Evolutionary conservation across 2,888 invertebrate genomes (phyloP), one percentile per base, ranked within the genome.

Genomic region (Petrophora chlorosata): DNA sequence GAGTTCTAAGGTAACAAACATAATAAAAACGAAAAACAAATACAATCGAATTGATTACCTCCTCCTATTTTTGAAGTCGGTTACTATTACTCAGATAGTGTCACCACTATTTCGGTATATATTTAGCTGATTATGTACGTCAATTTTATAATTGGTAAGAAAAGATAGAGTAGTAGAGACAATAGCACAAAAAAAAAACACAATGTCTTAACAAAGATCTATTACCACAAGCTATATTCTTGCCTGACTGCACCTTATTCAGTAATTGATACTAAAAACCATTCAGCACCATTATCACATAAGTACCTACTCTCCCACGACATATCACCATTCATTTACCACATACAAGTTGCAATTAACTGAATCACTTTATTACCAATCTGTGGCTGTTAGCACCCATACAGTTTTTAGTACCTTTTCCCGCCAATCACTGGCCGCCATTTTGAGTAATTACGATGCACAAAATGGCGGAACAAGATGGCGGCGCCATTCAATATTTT

Each of bases 311-410:
- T 22, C 30, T 56, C 50, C 33, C 52, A 59, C 53, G 47, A 32
- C 36, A 29, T 44, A 49, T 47, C 48, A 30, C 49, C 30, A 35
- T 34, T 50, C 38, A 51, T 53, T 55, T 46, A 63, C 67, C 56
- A 51, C 56, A 52, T 48, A 47, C 4, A 4, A 46, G 19, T n/a
- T 15, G 53, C 65, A 80, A 87, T 88, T 85, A 85, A 71, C 66
- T 70, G 79, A 79, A 82, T 82, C 79, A 76, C 80, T 79, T 80
- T 73, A 78, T 80, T 83, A 85, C 69, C 76, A 84, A 85, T 85
- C 85, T 84, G 79, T 23, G 69, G 74, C 76, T 79, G 80, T 85
- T 84, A 85, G 74, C 79, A 80, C 83, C 75, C 67, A 73, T 63
- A 56, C 58, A 41, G 44, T 47, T 13, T 26, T 2, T 17, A 26